Evolutionary conservation across 2,113 vertebrate genomes (phyloP).

Genomic region (Brachypodius melanocephalos): DNA sequence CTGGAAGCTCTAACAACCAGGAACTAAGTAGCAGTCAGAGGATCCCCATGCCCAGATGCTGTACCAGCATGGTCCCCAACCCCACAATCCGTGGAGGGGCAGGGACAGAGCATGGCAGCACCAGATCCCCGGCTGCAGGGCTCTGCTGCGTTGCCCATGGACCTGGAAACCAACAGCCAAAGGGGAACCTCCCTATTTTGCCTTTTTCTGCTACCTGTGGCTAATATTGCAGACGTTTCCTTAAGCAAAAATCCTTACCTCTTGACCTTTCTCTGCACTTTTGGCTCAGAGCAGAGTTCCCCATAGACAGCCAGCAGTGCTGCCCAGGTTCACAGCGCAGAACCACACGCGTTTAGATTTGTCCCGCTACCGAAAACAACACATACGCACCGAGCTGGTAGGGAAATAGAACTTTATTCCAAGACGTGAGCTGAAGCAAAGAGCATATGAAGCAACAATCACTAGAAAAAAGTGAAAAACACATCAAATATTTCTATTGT

Average conservation of each 20-base stretch:
- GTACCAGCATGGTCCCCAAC: neutral
- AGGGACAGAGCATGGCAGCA: neutral
- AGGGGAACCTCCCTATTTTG: neutral
- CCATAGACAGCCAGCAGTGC: neutral
- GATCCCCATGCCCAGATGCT: neutral
- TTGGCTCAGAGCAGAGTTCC: slow-evolving; percentile 10
- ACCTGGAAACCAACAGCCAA: neutral
- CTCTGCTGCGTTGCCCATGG: neutral
- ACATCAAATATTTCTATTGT: neutral
- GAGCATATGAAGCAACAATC: slow-evolving; percentile 30
- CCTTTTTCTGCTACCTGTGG: neutral
- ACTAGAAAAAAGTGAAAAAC: slow-evolving; percentile 23
- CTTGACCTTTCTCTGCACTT: slow-evolving; percentile 23
- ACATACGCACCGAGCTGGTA: neutral
- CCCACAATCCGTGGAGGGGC: neutral
- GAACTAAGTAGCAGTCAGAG: neutral
- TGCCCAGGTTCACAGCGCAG: neutral
- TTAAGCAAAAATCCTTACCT: neutral
- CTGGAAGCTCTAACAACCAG: fast-evolving
- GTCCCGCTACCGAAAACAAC: slow-evolving; percentile 2
- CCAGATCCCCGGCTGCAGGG: neutral
- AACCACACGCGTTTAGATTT: fast-evolving
- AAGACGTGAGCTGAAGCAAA: slow-evolving; percentile 32
- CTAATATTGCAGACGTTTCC: neutral
- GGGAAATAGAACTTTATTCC: slow-evolving; percentile 60